Percentiles rank a stretch among this genome's conserved stretches.
Evolutionary conservation across 2,888 invertebrate genomes (phyloP).

Genomic region (Drosophila borealis): DNA sequence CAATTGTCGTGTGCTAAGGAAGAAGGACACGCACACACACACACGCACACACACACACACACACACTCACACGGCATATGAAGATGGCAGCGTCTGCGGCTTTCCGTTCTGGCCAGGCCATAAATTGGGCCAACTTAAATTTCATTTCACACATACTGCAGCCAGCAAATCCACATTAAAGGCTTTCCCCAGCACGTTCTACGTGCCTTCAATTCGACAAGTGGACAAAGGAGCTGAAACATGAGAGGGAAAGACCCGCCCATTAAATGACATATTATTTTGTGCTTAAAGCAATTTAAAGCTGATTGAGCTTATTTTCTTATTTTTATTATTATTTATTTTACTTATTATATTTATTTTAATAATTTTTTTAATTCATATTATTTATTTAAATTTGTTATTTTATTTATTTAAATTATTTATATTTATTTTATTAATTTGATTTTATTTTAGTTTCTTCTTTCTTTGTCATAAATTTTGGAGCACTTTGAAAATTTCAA

Average conservation of each 20-base stretch:
- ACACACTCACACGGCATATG: slow-evolving; percentile 6
- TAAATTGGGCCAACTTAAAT: slow-evolving; percentile 77
- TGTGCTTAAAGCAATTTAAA: neutral
- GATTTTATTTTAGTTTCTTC: too few species aligned
- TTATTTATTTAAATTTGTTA: too few species aligned
- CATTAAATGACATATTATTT: slow-evolving; percentile 22
- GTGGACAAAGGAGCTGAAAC: neutral
- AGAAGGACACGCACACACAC: slow-evolving; percentile 5
- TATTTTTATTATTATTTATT: too few species aligned
- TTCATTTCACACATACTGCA: slow-evolving; percentile 55
- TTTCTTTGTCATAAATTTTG: too few species aligned
- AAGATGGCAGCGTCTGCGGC: slow-evolving; percentile 47
- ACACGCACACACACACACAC: neutral
- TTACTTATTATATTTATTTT: too few species aligned
- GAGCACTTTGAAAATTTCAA: too few species aligned
- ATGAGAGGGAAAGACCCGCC: neutral
- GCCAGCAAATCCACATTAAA: slow-evolving; percentile 58
- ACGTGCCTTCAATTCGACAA: slow-evolving; percentile 36
- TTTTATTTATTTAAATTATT: too few species aligned
- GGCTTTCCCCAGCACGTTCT: slow-evolving; percentile 34
- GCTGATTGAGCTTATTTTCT: neutral
- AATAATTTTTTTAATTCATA: too few species aligned
- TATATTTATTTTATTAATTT: too few species aligned
- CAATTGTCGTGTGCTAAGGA: slow-evolving; percentile 59
- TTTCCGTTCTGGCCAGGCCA: slow-evolving; percentile 24